A percentile compares a stretch with the other conserved stretches of the same genome.
Conservation (phyloP, 2,797 vertebrate genomes). For the Nothura maculosa region DNA sequence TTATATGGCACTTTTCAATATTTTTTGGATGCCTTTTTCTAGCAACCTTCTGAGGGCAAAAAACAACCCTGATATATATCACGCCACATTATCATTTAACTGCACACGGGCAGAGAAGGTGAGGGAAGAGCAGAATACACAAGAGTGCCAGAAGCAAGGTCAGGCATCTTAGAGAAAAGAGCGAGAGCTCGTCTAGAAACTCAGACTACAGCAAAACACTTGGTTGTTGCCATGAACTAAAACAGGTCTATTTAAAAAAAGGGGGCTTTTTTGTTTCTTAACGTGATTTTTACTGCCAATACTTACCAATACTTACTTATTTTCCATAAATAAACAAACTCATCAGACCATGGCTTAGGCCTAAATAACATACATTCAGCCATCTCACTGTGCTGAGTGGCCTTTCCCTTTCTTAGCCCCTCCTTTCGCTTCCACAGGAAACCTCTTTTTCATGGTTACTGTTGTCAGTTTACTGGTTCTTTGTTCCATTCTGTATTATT, state of each 20-base stretch:
- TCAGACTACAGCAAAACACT: background rate
- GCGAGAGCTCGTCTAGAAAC: rapidly evolving
- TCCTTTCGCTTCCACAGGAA: background rate
- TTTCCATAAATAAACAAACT: background rate
- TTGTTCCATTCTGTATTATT: background rate
- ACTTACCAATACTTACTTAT: background rate
- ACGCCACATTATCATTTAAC: background rate
- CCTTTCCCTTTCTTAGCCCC: background rate
- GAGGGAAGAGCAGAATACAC: background rate
- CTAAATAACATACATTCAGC: background rate
- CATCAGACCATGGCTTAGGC: background rate
- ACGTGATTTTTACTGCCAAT: no score
- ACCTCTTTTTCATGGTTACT: background rate
- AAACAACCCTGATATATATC: background rate
- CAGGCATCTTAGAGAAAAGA: background rate
- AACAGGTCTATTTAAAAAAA: background rate
- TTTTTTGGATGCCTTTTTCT: background rate
- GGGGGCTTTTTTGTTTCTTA: background rate
- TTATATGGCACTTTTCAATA: background rate
- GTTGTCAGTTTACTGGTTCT: background rate
- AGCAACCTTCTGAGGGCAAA: background rate
- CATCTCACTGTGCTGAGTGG: background rate
- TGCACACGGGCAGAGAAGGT: background rate
- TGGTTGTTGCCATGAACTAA: background rate
- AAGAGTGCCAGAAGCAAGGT: background rate